Conservation (phyloP, 2,113 vertebrate genomes). For the Chaenocephalus aceratus region DNA sequence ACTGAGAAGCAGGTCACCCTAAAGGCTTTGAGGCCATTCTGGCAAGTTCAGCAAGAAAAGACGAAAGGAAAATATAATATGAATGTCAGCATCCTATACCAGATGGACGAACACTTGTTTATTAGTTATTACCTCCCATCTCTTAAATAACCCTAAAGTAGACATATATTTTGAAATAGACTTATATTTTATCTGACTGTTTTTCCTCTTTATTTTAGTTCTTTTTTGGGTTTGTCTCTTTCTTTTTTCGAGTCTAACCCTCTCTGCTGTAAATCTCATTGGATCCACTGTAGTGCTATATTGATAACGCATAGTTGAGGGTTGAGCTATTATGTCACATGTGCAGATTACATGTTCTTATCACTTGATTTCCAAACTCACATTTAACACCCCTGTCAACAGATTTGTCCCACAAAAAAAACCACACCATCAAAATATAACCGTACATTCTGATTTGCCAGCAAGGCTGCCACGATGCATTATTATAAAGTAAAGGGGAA, state of each 20-base stretch:
- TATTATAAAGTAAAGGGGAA: neutral
- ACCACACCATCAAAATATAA: neutral
- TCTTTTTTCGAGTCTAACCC: neutral
- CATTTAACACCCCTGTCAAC: neutral
- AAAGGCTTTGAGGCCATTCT: slow-evolving; percentile 27
- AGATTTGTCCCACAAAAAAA: neutral
- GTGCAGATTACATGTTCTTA: neutral
- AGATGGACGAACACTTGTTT: neutral
- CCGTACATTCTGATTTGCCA: neutral
- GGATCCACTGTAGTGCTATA: no score
- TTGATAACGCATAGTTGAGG: neutral
- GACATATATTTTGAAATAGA: neutral
- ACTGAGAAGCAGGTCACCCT: slow-evolving; percentile 21
- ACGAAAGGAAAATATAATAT: slow-evolving; percentile 1
- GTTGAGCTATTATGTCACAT: neutral
- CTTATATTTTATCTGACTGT: neutral
- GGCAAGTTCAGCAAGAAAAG: slow-evolving; percentile 45
- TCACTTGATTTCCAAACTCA: neutral
- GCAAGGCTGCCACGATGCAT: neutral
- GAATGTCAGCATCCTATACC: neutral
- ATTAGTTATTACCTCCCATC: neutral
- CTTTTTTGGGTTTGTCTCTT: neutral
- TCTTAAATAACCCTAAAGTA: neutral
- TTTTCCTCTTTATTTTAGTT: neutral
- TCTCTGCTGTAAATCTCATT: neutral